A percentile compares a stretch with the other conserved stretches of the same genome.
phyloP scores from a whole-genome alignment of 2,113 vertebrate species.

The Pelobates fuscus region DNA sequence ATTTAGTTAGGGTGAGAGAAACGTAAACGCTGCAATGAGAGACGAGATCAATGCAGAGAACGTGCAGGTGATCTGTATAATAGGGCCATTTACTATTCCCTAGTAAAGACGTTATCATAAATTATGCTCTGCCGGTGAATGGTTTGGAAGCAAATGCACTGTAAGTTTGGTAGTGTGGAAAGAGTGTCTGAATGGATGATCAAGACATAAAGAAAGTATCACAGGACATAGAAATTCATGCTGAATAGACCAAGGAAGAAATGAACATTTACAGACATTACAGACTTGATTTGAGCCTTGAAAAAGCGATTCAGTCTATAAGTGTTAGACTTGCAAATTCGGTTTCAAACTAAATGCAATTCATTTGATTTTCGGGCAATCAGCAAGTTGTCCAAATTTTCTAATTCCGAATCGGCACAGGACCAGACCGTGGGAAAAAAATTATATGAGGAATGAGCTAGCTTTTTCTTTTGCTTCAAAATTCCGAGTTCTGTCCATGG shows the following conservation, averaged over 20 bases:
- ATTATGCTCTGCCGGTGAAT: slow-evolving; percentile 35
- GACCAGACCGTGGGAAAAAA: too few species aligned
- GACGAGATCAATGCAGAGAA: slow-evolving; percentile 15
- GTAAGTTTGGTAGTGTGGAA: slow-evolving; percentile 16
- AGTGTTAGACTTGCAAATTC: too few species aligned
- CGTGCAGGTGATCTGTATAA: slow-evolving; percentile 46
- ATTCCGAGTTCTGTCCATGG: too few species aligned
- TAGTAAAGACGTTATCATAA: slow-evolving; percentile 16
- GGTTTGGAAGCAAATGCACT: slow-evolving; percentile 26
- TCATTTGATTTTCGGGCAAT: too few species aligned
- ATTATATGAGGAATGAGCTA: too few species aligned
- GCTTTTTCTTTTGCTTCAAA: too few species aligned
- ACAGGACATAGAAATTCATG: slow-evolving; percentile 19
- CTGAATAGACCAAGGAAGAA: slow-evolving; percentile 21
- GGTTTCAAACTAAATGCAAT: too few species aligned
- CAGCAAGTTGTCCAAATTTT: too few species aligned
- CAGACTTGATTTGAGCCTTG: not conserved
- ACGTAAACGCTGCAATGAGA: not conserved
- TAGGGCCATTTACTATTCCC: slow-evolving; percentile 20
- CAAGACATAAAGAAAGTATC: slow-evolving; percentile 25
- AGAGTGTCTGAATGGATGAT: slow-evolving; percentile 31
- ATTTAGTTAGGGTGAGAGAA: slow-evolving; percentile 7
- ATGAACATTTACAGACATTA: not conserved
- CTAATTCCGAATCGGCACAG: too few species aligned
- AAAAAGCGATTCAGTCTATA: not conserved